A percentile compares a stretch with the other conserved stretches of the same genome.
Conservation (phyloP, 1,140 invertebrate genomes). For the Sminthurinus signatus region DNA sequence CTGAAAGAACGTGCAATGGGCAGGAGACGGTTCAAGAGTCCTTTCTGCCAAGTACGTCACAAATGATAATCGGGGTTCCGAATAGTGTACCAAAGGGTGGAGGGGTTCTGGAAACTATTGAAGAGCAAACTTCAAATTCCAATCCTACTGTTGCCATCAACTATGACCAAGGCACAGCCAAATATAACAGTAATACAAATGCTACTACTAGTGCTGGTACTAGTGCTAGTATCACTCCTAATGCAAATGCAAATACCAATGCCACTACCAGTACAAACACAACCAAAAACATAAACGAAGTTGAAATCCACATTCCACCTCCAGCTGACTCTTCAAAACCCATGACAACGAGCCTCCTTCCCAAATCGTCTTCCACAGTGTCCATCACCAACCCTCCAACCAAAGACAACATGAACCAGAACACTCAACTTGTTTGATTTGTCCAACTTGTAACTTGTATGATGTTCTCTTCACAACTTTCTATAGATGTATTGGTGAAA, state of each 20-base stretch:
- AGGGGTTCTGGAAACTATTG: conserved; percentile 21
- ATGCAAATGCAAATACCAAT: too few relatives aligned
- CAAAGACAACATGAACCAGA: too few relatives aligned
- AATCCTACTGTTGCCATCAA: conserved; percentile 18
- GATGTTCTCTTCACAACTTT: too few relatives aligned
- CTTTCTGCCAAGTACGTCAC: conserved; percentile 50
- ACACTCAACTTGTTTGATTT: too few relatives aligned
- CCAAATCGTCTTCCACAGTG: too few relatives aligned
- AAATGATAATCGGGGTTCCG: neutral
- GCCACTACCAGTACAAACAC: too few relatives aligned
- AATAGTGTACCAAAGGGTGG: neutral
- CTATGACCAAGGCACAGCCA: conserved; percentile 18
- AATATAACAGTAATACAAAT: conserved; percentile 18
- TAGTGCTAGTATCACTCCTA: neutral
- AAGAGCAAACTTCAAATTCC: conserved; percentile 27
- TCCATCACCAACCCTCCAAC: too few relatives aligned
- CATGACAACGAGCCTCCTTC: neutral
- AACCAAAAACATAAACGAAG: too few relatives aligned
- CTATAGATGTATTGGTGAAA: too few relatives aligned
- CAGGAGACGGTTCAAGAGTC: conserved; percentile 66
- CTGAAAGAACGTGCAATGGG: conserved; percentile 65
- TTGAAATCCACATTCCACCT: conserved; percentile 4
- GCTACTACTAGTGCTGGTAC: conserved; percentile 13
- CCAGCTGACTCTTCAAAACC: neutral
- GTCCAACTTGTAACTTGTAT: too few relatives aligned